Evolutionary conservation across 1,140 invertebrate species (phyloP).

Genomic region (Protaetia brevitarsis): DNA sequence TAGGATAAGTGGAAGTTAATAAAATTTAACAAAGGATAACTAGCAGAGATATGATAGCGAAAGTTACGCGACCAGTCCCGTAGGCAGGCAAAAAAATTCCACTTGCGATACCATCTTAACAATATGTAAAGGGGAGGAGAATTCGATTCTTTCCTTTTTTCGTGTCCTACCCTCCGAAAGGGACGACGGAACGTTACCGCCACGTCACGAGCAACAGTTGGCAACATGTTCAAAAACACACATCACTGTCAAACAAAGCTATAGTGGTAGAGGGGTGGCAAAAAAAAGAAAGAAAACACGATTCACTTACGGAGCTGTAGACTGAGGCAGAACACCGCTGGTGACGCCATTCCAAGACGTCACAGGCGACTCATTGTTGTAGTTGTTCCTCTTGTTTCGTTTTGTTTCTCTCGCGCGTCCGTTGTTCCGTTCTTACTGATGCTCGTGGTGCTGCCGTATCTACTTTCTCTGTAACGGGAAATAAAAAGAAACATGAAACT

Average conservation of each 20-base stretch:
- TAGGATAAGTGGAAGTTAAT: neutral
- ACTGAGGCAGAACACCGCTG: constrained; percentile 34
- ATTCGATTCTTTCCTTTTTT: neutral
- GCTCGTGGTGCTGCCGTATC: neutral
- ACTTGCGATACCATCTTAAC: constrained; percentile 12
- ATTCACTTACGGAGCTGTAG: constrained; percentile 33
- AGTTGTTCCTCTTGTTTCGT: neutral
- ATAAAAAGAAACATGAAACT: neutral
- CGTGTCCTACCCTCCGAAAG: neutral
- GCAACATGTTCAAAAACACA: constrained; percentile 6
- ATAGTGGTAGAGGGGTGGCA: neutral
- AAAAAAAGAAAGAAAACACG: constrained; percentile 12
- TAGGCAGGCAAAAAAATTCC: neutral
- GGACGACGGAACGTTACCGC: neutral
- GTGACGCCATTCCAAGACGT: constrained; percentile 32
- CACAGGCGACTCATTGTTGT: constrained; percentile 20
- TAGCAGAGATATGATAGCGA: neutral
- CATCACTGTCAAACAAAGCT: constrained; percentile 20
- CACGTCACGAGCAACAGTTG: neutral
- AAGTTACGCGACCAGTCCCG: neutral
- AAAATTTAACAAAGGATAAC: constrained; percentile 11
- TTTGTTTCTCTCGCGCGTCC: neutral
- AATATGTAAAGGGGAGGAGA: constrained; percentile 9
- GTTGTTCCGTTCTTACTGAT: neutral
- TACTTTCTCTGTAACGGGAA: constrained; percentile 6